Percentiles rank a stretch among this genome's conserved stretches.
phyloP scores from a whole-genome alignment of 2,113 vertebrate species.

The Sinocyclocheilus maitianheensis region DNA sequence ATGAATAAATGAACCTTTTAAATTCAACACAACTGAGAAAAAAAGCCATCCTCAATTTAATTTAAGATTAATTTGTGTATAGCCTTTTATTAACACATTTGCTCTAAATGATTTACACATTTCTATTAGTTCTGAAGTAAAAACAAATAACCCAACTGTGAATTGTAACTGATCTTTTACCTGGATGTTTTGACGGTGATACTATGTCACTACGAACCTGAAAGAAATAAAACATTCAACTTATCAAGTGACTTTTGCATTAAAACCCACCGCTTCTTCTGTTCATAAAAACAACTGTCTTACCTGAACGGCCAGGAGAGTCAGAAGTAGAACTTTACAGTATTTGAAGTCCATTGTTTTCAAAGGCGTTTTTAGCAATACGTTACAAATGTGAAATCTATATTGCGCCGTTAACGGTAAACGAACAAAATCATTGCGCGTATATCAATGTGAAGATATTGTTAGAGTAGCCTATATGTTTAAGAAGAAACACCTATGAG shows the following conservation, averaged over 20 bases:
- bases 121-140: not conserved
- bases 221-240: conserved; percentile 60
- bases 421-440: conserved; percentile 17
- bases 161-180: conserved; percentile 69
- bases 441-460: not conserved
- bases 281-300: conserved; percentile 25
- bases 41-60: not conserved
- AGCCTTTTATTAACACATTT: not conserved
- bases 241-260: not conserved
- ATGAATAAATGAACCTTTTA: not conserved
- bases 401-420: not conserved
- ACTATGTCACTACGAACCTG: conserved; percentile 79
- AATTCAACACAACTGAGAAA: not conserved
- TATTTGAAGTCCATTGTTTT: conserved; percentile 70
- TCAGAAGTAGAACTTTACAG: conserved; percentile 63
- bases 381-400: not conserved
- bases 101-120: not conserved
- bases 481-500: no score
- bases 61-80: not conserved
- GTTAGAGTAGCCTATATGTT: no score
- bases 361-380: conserved; percentile 10
- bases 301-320: conserved; percentile 86
- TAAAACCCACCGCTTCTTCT: not conserved
- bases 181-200: conserved; percentile 81
- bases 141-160: not conserved